These are phyloP conservation scores for Lycodopsis pacificus DNA, from an alignment of 2,797 vertebrate species.

Conservation along the genomic window DNA sequence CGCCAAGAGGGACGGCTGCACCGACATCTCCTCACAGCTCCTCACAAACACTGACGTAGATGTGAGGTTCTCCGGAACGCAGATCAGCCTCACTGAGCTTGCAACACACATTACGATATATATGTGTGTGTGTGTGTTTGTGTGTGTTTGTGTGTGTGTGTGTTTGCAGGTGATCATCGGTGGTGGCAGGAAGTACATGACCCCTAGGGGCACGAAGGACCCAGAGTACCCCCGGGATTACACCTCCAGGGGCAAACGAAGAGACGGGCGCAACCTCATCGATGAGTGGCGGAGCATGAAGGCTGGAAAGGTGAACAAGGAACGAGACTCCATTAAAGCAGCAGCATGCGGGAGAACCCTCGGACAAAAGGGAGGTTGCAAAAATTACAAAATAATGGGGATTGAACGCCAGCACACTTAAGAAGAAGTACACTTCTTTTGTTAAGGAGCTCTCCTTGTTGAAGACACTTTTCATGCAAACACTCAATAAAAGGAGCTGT, in stretches of 20 bases:
- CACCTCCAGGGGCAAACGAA: conserved; percentile 70
- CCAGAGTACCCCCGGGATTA: conserved; percentile 80
- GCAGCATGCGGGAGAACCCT: too few species aligned
- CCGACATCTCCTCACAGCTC: conserved; percentile 83
- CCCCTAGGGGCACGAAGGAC: conserved; percentile 78
- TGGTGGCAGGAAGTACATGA: conserved; percentile 87
- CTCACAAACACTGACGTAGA: conserved; percentile 83
- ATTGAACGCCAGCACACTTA: background rate
- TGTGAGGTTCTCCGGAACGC: conserved; percentile 35
- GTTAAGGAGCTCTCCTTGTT: background rate
- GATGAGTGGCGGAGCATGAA: conserved; percentile 81
- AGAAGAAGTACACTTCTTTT: background rate
- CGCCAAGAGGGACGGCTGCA: conserved; percentile 77
- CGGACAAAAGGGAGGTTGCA: background rate
- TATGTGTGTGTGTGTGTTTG: background rate
- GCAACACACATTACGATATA: background rate
- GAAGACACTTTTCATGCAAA: background rate
- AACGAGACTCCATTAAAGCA: background rate
- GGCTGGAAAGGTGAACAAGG: conserved; percentile 74
- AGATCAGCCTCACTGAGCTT: background rate
- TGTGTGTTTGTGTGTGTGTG: conserved; percentile 19
- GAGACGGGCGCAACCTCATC: conserved; percentile 81
- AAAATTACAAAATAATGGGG: conserved; percentile 1
- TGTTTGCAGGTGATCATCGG: conserved; percentile 85
- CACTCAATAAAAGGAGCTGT: background rate